Conservation (phyloP, 2,888 invertebrate species). For the Polyploca ridens region DNA sequence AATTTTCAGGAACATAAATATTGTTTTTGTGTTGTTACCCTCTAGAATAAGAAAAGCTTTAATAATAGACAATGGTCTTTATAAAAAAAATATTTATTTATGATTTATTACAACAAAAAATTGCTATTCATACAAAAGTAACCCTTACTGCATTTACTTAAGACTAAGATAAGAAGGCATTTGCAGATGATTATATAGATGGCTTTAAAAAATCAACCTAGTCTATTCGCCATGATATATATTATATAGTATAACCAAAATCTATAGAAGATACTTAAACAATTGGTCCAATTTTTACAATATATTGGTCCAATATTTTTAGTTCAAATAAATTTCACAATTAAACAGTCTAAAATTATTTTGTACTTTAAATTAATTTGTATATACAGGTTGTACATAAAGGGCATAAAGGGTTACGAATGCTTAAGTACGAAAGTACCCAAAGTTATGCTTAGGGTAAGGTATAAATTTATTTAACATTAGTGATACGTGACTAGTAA, state of each 20-base stretch:
- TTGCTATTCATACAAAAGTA: background rate
- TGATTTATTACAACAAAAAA: background rate
- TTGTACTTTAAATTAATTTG: background rate
- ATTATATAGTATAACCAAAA: too few species aligned
- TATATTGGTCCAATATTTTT: too few species aligned
- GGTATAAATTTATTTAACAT: background rate
- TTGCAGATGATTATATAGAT: too few species aligned
- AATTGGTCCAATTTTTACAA: too few species aligned
- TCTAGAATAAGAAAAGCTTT: background rate
- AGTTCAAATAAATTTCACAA: too few species aligned
- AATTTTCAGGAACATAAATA: constrained; percentile 79
- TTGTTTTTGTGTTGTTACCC: constrained; percentile 52
- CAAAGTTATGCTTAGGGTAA: background rate
- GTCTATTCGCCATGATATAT: too few species aligned
- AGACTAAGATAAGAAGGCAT: background rate
- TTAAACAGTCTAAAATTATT: too few species aligned
- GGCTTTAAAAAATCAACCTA: too few species aligned
- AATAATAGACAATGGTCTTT: background rate
- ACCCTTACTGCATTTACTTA: background rate
- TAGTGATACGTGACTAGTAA: constrained; percentile 6
- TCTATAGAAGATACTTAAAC: too few species aligned
- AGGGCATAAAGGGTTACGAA: too few species aligned
- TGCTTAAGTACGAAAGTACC: background rate
- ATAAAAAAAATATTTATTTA: background rate
- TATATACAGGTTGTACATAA: too few species aligned